Base-by-base conservation (phyloP, 2,113 vertebrate genomes). In the Regulus satrapa region DNA sequence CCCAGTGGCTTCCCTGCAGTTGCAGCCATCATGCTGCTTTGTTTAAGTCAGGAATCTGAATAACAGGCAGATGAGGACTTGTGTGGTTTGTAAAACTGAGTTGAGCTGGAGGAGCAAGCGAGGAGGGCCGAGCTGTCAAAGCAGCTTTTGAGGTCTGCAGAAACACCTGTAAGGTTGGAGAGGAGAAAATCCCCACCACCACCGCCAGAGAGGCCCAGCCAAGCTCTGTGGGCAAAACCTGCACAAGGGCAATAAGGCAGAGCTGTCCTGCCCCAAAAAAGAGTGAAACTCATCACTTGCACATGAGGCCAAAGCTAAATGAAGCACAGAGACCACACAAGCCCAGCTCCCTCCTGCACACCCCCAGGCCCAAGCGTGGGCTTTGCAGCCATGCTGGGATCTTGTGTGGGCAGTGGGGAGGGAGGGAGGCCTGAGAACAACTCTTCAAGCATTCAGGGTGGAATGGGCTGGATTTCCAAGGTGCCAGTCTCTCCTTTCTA, bases 1-100 rank as follows among this genome's bases (percentile, higher is more conserved):
- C 88, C 75, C 51, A 34, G 93, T 63, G 4, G 76, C 73, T 94
- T 93, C 82, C 85, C 88, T 51, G 82, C 88, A 89, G 84, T 87
- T 83, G 77, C 45, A 91, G 59, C 75, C 64, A 68, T 92, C 85
- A 62, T 20, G 12, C 61, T 56, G 85, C 85, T 93, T 63, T 90
- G 92, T 95, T 95, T 85, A 73, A 81, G 67, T 36, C 68, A 45
- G 40, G 67, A 62, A 66, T 85, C 43, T 52, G 38, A 95, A 20
- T 28, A 61, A 43, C 0, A 3, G 63, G 43, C 46, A 15, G 40
- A 38, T 12, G 75, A 62, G 51, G 49, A 32, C 24, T 78, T 6
- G 15, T 32, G 74, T 49, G 85, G 85, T 83, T 91, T 81, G 51
- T 29, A 63, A 67, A 67, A 41, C 4, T 34, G 55, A 16, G 43